Percentiles rank a stretch among this genome's conserved stretches.
Evolutionary conservation across 2,888 invertebrate genomes (phyloP).

Genomic region (Teleogryllus oceanicus): DNA sequence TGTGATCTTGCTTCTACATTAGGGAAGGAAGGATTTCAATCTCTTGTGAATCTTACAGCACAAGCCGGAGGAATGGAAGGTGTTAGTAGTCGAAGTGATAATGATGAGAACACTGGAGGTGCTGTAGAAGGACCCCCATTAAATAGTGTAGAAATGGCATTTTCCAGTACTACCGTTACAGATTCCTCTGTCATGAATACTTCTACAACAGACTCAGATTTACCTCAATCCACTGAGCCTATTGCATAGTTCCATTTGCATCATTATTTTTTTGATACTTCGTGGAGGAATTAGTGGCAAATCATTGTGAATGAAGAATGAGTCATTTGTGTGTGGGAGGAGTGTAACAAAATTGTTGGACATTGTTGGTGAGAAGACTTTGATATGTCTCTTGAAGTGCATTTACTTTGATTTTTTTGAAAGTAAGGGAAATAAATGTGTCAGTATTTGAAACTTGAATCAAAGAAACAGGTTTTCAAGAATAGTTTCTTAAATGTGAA

Average conservation of each 20-base stretch:
- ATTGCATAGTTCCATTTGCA: slow-evolving; percentile 26
- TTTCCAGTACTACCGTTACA: slow-evolving; percentile 34
- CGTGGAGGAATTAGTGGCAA: too few species aligned
- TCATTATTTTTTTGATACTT: too few species aligned
- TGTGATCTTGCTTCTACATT: slow-evolving; percentile 40
- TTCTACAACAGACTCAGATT: slow-evolving; percentile 6
- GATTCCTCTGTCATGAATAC: slow-evolving; percentile 26
- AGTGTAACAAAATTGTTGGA: too few species aligned
- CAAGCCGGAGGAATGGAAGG: slow-evolving; percentile 31
- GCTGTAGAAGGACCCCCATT: background rate
- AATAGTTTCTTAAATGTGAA: too few species aligned
- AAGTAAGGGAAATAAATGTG: too few species aligned
- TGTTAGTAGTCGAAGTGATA: slow-evolving; percentile 22
- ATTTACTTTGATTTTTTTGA: too few species aligned
- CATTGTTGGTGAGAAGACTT: too few species aligned
- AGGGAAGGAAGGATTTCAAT: slow-evolving; percentile 40
- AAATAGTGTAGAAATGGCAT: slow-evolving; percentile 35
- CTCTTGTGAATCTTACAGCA: slow-evolving; percentile 39
- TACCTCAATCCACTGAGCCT: slow-evolving; percentile 29
- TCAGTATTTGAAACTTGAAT: too few species aligned
- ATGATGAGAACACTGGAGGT: background rate
- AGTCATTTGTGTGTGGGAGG: too few species aligned
- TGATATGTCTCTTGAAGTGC: too few species aligned
- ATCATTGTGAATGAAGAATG: too few species aligned
- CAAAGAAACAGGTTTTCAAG: too few species aligned